These are phyloP conservation scores for Nesospiza acunhae DNA, from an alignment of 2,113 vertebrate species.

Conservation along the genomic window DNA sequence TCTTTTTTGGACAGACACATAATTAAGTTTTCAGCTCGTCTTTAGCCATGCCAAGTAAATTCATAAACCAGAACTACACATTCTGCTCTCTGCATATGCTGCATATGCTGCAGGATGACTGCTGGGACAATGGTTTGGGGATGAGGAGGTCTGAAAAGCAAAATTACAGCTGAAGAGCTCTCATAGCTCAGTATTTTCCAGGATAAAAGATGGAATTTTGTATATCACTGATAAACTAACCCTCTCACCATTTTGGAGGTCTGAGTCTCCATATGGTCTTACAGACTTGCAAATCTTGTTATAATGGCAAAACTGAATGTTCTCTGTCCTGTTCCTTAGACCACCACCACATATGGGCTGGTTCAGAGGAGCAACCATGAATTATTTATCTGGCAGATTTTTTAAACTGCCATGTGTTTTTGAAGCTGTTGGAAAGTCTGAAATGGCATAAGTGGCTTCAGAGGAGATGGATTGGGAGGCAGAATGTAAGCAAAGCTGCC, in stretches of 20 bases:
- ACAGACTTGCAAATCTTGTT: not conserved
- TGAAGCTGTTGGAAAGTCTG: not conserved
- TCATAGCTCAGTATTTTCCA: not conserved
- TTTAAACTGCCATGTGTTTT: not conserved
- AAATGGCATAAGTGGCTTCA: not conserved
- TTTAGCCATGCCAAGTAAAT: not conserved
- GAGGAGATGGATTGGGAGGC: not conserved
- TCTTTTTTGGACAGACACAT: not conserved
- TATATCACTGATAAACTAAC: not conserved
- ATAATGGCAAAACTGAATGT: not conserved
- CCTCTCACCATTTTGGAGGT: not conserved
- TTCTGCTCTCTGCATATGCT: not conserved
- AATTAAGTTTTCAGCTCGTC: not conserved
- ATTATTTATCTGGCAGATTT: slow-evolving; percentile 19
- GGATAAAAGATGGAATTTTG: not conserved
- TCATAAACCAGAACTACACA: not conserved
- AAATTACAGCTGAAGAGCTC: not conserved
- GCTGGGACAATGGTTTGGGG: not conserved
- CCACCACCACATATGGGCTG: not conserved
- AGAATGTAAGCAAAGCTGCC: not conserved
- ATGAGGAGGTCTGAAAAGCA: not conserved
- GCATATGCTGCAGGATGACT: not conserved
- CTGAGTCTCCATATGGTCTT: not conserved
- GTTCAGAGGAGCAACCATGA: not conserved
- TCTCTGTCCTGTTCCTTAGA: not conserved